Percentiles rank a stretch among this genome's conserved stretches.
Evolutionary conservation across 2,888 invertebrate genomes (phyloP).

Genomic region (Hirtodrosophila confusa): DNA sequence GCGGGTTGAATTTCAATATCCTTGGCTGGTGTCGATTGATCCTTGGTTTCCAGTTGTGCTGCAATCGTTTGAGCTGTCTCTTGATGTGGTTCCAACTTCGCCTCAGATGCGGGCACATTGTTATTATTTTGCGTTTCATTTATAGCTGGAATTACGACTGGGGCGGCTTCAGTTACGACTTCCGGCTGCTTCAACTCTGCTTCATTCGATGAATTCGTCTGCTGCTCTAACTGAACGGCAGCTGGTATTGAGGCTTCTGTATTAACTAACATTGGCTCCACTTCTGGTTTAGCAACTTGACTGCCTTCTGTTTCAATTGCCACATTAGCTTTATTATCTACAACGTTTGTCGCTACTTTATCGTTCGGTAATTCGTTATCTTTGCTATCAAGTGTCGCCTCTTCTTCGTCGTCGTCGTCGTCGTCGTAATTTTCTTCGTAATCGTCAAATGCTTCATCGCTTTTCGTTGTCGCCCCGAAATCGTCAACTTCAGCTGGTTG

Average conservation of each 20-base stretch:
- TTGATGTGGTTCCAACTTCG: too few relatives aligned
- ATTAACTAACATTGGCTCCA: too few relatives aligned
- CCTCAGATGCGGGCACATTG: too few relatives aligned
- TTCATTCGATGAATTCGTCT: neutral
- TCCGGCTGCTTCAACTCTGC: neutral
- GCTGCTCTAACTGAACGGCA: neutral
- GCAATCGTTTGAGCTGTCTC: neutral
- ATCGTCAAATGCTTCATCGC: conserved; percentile 42
- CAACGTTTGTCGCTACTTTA: conserved; percentile 11
- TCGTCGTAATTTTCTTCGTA: conserved; percentile 72
- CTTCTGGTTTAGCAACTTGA: neutral
- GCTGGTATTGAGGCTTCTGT: neutral
- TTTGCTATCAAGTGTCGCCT: conserved; percentile 52
- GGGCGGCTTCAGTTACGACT: neutral
- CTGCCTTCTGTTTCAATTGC: neutral
- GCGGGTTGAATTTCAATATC: too few relatives aligned
- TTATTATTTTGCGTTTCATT: neutral
- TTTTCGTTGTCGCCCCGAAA: conserved; percentile 18
- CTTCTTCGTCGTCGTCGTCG: conserved; percentile 54
- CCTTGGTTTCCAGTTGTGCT: neutral
- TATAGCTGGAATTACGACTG: neutral
- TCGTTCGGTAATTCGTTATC: conserved; percentile 37
- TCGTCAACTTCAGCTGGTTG: conserved; percentile 4
- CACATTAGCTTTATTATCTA: conserved; percentile 1
- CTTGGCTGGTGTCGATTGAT: neutral